These are phyloP conservation scores for Eretmochelys imbricata DNA, from an alignment of 2,113 vertebrate species.

Conservation along the genomic window DNA sequence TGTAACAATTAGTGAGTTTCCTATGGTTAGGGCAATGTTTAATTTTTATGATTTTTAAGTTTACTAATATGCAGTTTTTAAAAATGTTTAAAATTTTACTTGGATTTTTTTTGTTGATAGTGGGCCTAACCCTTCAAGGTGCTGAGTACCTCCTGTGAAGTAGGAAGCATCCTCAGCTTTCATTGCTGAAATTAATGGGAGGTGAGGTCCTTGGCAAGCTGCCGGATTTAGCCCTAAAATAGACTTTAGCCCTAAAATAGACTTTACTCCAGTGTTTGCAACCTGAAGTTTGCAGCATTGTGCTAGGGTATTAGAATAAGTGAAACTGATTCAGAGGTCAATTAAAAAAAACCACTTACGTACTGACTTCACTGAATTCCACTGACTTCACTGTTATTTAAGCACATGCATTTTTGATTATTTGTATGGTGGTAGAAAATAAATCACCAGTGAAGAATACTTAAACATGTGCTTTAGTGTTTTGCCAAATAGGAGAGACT, in stretches of 20 bases:
- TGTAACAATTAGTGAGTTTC: not conserved
- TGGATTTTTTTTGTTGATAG: not conserved
- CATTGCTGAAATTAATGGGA: not conserved
- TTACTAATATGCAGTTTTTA: not conserved
- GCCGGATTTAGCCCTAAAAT: not conserved
- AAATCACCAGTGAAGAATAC: not conserved
- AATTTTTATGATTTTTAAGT: not conserved
- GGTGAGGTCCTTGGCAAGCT: not conserved
- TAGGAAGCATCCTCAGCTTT: not conserved
- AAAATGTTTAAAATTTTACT: not conserved
- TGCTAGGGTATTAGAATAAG: not conserved
- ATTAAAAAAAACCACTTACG: not conserved
- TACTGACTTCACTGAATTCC: not conserved
- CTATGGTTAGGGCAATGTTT: not conserved
- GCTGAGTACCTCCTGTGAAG: not conserved
- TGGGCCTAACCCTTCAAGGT: not conserved
- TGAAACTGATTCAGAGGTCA: not conserved
- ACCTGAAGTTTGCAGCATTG: not conserved
- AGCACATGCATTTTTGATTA: not conserved
- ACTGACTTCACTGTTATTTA: not conserved
- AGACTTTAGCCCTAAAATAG: not conserved
- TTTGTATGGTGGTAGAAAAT: too few relatives aligned
- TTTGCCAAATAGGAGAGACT: not conserved
- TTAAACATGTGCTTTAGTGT: not conserved
- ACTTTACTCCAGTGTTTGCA: not conserved